Conservation (phyloP, 2,797 vertebrate species). For the Oryzias sinensis region DNA sequence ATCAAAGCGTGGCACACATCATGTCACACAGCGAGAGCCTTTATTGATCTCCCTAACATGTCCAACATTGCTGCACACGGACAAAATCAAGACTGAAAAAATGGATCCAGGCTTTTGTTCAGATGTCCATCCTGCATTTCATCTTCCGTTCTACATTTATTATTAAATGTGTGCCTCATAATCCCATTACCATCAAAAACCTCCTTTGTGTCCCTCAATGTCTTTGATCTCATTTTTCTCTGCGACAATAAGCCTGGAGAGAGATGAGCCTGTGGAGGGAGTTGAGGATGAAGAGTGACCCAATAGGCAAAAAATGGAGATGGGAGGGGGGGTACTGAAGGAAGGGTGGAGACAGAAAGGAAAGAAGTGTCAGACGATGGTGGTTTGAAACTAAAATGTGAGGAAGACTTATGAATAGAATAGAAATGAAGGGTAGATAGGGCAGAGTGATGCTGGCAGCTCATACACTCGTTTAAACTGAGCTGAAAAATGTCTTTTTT, state of each 20-base stretch:
- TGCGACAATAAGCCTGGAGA: constrained; percentile 47
- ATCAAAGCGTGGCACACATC: constrained; percentile 48
- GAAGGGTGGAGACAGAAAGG: neutral
- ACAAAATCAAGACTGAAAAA: constrained; percentile 24
- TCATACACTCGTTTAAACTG: neutral
- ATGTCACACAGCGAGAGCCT: constrained; percentile 40
- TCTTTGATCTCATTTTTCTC: constrained; percentile 61
- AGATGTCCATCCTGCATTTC: constrained; percentile 50
- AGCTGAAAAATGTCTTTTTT: no score
- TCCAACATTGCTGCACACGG: constrained; percentile 20
- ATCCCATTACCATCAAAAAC: constrained; percentile 60
- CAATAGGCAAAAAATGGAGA: constrained; percentile 18
- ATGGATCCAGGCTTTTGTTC: constrained; percentile 31
- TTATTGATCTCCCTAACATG: constrained; percentile 40
- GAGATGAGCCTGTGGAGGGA: constrained; percentile 43
- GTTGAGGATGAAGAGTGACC: constrained; percentile 22
- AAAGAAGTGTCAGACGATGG: neutral
- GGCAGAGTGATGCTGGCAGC: constrained; percentile 5
- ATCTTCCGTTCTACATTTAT: constrained; percentile 36
- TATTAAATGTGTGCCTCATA: constrained; percentile 51
- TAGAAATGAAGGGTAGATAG: neutral
- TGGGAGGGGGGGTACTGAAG: constrained; percentile 2
- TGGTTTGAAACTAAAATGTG: constrained; percentile 2
- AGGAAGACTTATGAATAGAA: no score
- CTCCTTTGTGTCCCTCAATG: constrained; percentile 38